Evolutionary conservation across 2,888 invertebrate species (phyloP).

Genomic region (Eumacrocentrus americanus): DNA sequence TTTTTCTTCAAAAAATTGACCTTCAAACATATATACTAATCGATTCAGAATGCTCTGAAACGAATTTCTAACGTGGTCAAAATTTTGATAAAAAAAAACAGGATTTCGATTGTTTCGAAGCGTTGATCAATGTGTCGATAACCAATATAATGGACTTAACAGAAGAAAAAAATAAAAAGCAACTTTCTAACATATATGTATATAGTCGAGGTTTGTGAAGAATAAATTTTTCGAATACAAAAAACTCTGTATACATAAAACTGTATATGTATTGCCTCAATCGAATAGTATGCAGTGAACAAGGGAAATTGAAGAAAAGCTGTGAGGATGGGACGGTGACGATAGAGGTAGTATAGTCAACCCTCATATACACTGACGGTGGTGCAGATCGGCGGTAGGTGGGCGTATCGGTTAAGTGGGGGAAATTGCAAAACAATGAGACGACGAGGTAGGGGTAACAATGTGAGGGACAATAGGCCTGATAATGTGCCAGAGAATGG

Average conservation of each 20-base stretch:
- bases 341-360: background rate
- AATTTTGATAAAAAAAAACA: too few relatives aligned
- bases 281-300: background rate
- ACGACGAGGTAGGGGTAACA: slow-evolving; percentile 52
- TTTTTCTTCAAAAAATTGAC: too few relatives aligned
- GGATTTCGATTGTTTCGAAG: too few relatives aligned
- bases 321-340: background rate
- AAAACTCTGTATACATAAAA: too few relatives aligned
- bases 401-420: slow-evolving; percentile 61
- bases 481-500: slow-evolving; percentile 62
- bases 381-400: slow-evolving; percentile 33
- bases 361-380: slow-evolving; percentile 1
- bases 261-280: too few relatives aligned
- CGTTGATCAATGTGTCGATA: too few relatives aligned
- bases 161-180: background rate
- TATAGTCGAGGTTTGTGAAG: too few relatives aligned
- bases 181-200: too few relatives aligned
- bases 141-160: background rate
- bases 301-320: background rate
- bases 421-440: slow-evolving; percentile 62
- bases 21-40: too few relatives aligned
- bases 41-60: too few relatives aligned
- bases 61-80: too few relatives aligned
- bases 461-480: slow-evolving; percentile 62
- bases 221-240: too few relatives aligned